Conservation (phyloP, 2,113 vertebrate genomes). For the Boulengeromyrus knoepffleri region DNA sequence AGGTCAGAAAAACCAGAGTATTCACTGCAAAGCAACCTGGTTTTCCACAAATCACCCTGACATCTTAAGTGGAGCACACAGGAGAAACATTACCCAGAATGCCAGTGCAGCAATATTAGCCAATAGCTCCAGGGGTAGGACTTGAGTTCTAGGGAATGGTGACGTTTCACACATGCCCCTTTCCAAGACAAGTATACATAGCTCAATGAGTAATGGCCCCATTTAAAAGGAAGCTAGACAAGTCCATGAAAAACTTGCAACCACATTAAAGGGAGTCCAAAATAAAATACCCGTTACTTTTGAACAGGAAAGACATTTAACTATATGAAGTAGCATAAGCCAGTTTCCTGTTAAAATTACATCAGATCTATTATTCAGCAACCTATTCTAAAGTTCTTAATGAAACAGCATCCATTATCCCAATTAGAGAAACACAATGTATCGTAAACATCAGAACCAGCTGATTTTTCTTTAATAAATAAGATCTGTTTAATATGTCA, state of each 20-base stretch:
- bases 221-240: background rate
- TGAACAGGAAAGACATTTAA: background rate
- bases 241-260: background rate
- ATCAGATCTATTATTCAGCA: background rate
- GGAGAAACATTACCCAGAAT: constrained; percentile 32
- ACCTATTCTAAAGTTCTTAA: background rate
- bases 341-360: background rate
- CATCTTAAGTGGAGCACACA: background rate
- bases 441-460: background rate
- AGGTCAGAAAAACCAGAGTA: constrained; percentile 32
- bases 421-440: background rate
- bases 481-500: background rate
- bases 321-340: background rate
- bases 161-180: background rate
- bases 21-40: background rate
- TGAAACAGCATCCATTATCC: background rate
- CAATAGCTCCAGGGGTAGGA: constrained; percentile 16
- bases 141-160: background rate
- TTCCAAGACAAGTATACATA: background rate
- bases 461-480: background rate
- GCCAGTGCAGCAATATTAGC: constrained; percentile 38
- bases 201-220: background rate
- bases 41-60: background rate
- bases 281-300: background rate
- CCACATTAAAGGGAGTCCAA: background rate